These are phyloP conservation scores for Apoda limacodes DNA, from an alignment of 2,888 invertebrate species.

Conservation along the genomic window DNA sequence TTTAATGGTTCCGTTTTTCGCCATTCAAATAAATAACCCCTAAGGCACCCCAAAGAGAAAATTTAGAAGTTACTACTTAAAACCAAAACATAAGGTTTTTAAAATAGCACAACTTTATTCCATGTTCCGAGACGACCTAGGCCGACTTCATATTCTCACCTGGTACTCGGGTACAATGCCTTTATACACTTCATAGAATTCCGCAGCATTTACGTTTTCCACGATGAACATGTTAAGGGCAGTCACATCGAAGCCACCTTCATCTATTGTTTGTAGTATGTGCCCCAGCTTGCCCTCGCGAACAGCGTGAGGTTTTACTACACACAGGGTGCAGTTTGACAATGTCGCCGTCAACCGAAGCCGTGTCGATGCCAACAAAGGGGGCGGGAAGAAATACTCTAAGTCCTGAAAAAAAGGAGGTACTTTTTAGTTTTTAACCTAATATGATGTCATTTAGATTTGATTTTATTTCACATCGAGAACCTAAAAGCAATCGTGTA, in stretches of 20 bases:
- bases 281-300: slow-evolving; percentile 78
- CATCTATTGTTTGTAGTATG: slow-evolving; percentile 76
- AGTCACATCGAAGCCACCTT: slow-evolving; percentile 81
- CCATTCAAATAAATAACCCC: too few relatives aligned
- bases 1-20: too few relatives aligned
- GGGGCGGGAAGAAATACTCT: slow-evolving; percentile 73
- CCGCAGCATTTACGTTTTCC: slow-evolving; percentile 86
- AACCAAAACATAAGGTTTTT: too few relatives aligned
- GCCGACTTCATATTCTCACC: too few relatives aligned
- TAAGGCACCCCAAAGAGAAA: too few relatives aligned
- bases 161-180: slow-evolving; percentile 85
- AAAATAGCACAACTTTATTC: background rate
- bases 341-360: slow-evolving; percentile 68
- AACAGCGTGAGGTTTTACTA: slow-evolving; percentile 92
- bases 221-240: slow-evolving; percentile 85
- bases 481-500: too few relatives aligned
- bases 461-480: too few relatives aligned
- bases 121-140: too few relatives aligned
- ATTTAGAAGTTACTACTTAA: too few relatives aligned
- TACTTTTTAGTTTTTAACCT: slow-evolving; percentile 1
- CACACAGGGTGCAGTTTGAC: slow-evolving; percentile 79
- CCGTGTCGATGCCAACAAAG: slow-evolving; percentile 37
- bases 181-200: slow-evolving; percentile 94
- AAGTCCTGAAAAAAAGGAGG: slow-evolving; percentile 53
- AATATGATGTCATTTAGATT: too few relatives aligned